Evolutionary conservation across 2,797 vertebrate species (phyloP).

Genomic region (Anableps anableps): DNA sequence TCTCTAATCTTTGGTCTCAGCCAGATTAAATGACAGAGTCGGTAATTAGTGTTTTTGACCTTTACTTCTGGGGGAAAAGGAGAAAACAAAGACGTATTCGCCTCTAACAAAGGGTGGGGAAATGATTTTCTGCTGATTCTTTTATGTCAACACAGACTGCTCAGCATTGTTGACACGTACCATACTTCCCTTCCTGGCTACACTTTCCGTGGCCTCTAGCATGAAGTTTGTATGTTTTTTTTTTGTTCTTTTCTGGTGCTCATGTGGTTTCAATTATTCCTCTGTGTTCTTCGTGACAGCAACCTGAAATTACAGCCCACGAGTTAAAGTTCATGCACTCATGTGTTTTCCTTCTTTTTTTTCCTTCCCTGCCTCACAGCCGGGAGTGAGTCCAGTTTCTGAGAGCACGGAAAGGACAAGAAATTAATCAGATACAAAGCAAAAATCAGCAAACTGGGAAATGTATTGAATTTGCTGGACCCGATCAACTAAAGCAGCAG

Average conservation of each 20-base stretch:
- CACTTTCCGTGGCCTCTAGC: slow-evolving; percentile 33
- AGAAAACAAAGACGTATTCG: slow-evolving; percentile 26
- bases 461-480: slow-evolving; percentile 8
- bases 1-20: slow-evolving; percentile 54
- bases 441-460: slow-evolving; percentile 12
- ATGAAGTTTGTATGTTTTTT: slow-evolving; percentile 18
- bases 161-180: not conserved
- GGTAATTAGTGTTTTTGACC: slow-evolving; percentile 69
- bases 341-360: not conserved
- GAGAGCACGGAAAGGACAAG: slow-evolving; percentile 13
- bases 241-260: not conserved
- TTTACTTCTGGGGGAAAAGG: slow-evolving; percentile 16
- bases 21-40: slow-evolving; percentile 59
- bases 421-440: not conserved
- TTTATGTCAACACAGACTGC: not conserved
- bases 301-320: slow-evolving; percentile 8
- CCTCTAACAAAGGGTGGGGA: slow-evolving; percentile 3
- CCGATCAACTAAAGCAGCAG: slow-evolving; percentile 15
- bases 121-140: slow-evolving; percentile 18
- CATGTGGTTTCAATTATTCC: slow-evolving; percentile 59
- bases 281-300: slow-evolving; percentile 1
- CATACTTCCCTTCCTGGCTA: slow-evolving; percentile 27
- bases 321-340: slow-evolving; percentile 16
- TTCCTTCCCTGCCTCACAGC: slow-evolving; percentile 1
- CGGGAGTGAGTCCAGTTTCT: slow-evolving; percentile 9